Percentiles rank a stretch among this genome's conserved stretches.
Conservation (phyloP, 2,797 vertebrate species). For the Choloepus didactylus region DNA sequence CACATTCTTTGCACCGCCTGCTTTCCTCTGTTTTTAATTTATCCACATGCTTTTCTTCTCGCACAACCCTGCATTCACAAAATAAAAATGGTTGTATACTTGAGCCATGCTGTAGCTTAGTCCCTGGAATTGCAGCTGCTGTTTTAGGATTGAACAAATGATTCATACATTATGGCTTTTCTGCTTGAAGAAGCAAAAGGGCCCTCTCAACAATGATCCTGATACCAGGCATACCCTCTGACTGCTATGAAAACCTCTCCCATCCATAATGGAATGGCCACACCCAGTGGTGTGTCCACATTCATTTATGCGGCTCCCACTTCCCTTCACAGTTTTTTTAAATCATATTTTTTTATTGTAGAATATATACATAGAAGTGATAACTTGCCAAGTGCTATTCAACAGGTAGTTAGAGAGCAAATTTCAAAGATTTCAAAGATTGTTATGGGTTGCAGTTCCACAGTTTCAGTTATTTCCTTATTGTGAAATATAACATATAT, state of each 20-base stretch:
- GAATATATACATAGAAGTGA: no score
- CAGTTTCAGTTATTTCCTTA: no score
- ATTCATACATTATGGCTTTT: not conserved
- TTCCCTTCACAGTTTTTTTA: not conserved
- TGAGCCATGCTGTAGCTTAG: not conserved
- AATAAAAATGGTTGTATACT: not conserved
- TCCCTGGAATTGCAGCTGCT: not conserved
- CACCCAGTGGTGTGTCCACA: accelerated
- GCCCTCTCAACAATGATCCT: not conserved
- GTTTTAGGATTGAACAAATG: not conserved
- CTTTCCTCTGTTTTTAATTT: slow-evolving; percentile 50
- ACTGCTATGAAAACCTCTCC: not conserved
- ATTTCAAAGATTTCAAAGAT: no score
- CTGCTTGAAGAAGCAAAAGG: not conserved
- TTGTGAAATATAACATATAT: no score
- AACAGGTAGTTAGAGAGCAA: no score
- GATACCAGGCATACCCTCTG: not conserved
- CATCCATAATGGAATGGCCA: accelerated
- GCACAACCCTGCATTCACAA: not conserved
- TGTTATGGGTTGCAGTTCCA: no score
- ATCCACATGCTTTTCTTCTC: not conserved
- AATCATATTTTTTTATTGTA: no score
- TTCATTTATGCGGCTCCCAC: not conserved
- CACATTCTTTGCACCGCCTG: not conserved
- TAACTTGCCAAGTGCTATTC: no score